phyloP scores from a whole-genome alignment of 2,888 invertebrate genomes.

The Stegophylla sp. region DNA sequence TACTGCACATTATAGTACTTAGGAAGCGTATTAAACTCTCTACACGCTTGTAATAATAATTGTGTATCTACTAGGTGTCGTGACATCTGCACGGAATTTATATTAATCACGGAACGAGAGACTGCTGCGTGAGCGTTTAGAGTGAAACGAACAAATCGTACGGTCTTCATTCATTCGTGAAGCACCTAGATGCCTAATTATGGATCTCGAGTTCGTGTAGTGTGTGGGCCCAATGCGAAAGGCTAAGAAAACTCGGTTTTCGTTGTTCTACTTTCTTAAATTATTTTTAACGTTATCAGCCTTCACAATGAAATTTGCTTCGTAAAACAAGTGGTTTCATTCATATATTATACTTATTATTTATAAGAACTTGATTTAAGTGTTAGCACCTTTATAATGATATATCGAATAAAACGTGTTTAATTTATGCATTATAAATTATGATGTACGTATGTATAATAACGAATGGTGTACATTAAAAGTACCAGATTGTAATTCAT shows the following conservation, averaged over 20 bases:
- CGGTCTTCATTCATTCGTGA: neutral
- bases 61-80: slow-evolving; percentile 31
- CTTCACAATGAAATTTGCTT: neutral
- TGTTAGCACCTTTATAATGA: too few species aligned
- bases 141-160: slow-evolving; percentile 28
- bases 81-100: slow-evolving; percentile 33
- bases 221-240: slow-evolving; percentile 35
- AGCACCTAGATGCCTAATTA: slow-evolving; percentile 48
- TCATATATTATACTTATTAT: neutral
- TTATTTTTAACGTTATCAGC: neutral
- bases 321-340: slow-evolving; percentile 50
- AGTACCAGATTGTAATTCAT: too few species aligned
- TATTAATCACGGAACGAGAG: slow-evolving; percentile 14
- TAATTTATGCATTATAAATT: too few species aligned
- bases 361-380: too few species aligned
- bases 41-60: slow-evolving; percentile 22
- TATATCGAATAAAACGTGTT: too few species aligned
- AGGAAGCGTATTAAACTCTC: slow-evolving; percentile 7
- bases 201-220: slow-evolving; percentile 34
- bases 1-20: neutral
- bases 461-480: too few species aligned
- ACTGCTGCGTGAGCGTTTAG: slow-evolving; percentile 42
- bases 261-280: slow-evolving; percentile 32
- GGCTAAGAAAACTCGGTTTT: slow-evolving; percentile 2
- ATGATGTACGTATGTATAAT: too few species aligned